phyloP scores from a whole-genome alignment of 2,113 vertebrate genomes.

The Pluvianellus socialis region DNA sequence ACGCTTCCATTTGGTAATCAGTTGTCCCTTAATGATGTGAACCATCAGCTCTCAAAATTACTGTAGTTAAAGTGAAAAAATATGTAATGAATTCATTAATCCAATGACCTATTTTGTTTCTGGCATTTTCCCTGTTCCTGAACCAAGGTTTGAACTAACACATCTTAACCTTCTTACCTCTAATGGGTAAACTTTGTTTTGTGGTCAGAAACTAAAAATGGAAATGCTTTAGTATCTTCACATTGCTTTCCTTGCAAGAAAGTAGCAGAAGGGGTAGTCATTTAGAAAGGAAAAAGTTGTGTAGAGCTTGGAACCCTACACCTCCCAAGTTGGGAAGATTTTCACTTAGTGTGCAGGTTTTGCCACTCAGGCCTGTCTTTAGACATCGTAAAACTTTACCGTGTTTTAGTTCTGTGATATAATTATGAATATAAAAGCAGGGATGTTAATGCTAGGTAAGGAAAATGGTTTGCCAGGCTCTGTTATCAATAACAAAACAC shows the following conservation, averaged over 20 bases:
- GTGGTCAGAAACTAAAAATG: not conserved
- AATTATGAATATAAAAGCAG: not conserved
- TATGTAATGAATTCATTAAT: not conserved
- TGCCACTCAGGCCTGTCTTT: not conserved
- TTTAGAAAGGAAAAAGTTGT: not conserved
- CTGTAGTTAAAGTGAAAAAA: not conserved
- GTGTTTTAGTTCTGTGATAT: not conserved
- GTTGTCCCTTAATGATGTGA: not conserved
- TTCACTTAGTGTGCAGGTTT: not conserved
- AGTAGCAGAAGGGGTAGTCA: not conserved
- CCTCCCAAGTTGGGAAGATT: not conserved
- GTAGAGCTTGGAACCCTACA: not conserved
- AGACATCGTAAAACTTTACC: not conserved
- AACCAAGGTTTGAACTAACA: not conserved
- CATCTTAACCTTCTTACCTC: not conserved
- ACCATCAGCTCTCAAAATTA: not conserved
- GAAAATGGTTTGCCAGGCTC: slow-evolving; percentile 26
- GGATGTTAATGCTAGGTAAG: not conserved
- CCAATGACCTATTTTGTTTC: not conserved
- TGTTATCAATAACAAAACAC: slow-evolving; percentile 11
- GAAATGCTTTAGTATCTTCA: not conserved
- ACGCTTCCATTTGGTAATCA: not conserved
- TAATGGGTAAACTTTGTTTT: not conserved
- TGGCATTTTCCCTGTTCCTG: not conserved
- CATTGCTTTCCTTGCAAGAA: not conserved